Conservation (phyloP, 2,113 vertebrate genomes). For the Indri indri region DNA sequence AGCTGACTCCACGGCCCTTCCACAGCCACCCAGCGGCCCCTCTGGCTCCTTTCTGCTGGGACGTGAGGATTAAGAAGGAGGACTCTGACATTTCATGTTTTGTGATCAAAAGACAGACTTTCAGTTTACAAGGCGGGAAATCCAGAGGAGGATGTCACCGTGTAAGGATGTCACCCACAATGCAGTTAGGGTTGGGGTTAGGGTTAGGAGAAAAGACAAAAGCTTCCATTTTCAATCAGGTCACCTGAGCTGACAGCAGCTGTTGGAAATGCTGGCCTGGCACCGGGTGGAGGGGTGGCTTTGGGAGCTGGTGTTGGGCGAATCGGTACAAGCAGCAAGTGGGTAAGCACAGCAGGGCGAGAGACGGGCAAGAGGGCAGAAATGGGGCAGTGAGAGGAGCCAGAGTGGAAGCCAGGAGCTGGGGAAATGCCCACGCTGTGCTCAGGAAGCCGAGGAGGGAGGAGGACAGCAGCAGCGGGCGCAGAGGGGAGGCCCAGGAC, state of each 20-base stretch:
- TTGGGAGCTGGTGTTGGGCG: not conserved
- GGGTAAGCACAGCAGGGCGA: not conserved
- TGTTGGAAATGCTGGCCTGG: not conserved
- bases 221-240: not conserved
- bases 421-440: not conserved
- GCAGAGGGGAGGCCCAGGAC: accelerated
- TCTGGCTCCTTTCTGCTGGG: not conserved
- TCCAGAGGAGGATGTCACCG: not conserved
- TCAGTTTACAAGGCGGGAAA: not conserved
- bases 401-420: not conserved
- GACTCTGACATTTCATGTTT: not conserved
- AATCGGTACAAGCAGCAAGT: not conserved
- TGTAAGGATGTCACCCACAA: too few species aligned
- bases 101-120: not conserved
- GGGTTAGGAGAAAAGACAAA: not conserved
- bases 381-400: not conserved
- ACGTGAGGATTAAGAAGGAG: not conserved
- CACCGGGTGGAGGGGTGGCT: not conserved
- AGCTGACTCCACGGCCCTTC: accelerated
- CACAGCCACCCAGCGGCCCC: too few species aligned
- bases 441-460: not conserved
- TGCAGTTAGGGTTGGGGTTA: too few species aligned
- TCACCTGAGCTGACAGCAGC: not conserved
- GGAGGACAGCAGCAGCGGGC: not conserved
- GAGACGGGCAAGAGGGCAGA: not conserved